Evolutionary conservation across 2,797 vertebrate genomes (phyloP), one percentile per base, ranked within the genome.

Genomic region (Manis javanica): DNA sequence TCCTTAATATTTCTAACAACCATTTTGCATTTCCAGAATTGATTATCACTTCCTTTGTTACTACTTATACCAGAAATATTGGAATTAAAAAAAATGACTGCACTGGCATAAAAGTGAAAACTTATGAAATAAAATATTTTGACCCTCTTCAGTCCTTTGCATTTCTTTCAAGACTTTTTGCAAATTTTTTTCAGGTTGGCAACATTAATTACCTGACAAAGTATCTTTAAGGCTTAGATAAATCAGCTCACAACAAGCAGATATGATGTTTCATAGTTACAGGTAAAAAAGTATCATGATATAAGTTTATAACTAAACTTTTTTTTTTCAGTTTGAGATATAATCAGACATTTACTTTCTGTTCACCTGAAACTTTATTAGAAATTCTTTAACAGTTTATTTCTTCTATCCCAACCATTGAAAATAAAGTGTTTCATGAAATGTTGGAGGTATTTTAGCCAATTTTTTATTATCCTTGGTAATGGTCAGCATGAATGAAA

Each of bases 121-220:
- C 51, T 5, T 74, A 69, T 12, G 18, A 90, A 93, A 85, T 75
- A 71, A 91, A 96, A 55, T 87, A 81, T 74, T 96, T 93, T 96
- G 87, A 85, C 14, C 75, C 1, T 31, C 57, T 90, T 87, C 78
- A 89, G 49, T 16, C 1, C 29, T 71, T 51, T 92, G n/a, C 21
- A 34, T 93, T 75, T 94, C 86, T 74, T 94, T 92, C 83, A 93
- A 95, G 91, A 96, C 77, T 79, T 51, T 9, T 46, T 93, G 21
- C 69, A 71, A 55, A 55, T 9, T 87, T 97, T 96, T 92, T 78
- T 93, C 75, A 96, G 46, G 59, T 95, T 97, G 96, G 96, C 84
- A 96, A 74, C 78, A 96, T 77, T 96, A 77, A 51, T 95, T 79
- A 90, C 3, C 2, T 91, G 4, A 90, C 19, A 19, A 6, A 66